Evolutionary conservation across 2,113 vertebrate genomes (phyloP).

Genomic region (Alouatta palliata): DNA sequence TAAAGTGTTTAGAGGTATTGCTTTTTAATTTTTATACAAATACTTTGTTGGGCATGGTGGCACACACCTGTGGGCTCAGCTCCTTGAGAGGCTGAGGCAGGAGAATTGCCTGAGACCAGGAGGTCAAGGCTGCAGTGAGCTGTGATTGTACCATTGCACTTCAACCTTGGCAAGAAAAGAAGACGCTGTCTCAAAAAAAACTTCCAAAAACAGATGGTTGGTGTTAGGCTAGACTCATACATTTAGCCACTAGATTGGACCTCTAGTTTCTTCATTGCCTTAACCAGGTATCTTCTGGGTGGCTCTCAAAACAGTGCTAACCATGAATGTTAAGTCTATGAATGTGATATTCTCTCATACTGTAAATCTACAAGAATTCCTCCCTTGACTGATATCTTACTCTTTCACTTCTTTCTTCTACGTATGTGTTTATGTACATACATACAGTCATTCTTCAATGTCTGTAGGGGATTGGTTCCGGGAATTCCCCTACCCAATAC

Average conservation of each 20-base stretch:
- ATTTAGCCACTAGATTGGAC: not conserved
- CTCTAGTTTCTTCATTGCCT: not conserved
- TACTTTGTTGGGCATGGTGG: too few species aligned
- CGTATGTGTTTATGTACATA: not conserved
- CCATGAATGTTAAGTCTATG: not conserved
- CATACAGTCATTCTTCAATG: not conserved
- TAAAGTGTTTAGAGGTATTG: not conserved
- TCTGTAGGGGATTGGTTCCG: not conserved
- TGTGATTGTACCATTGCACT: too few species aligned
- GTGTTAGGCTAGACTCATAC: not conserved
- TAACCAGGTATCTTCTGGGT: not conserved
- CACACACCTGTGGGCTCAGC: too few species aligned
- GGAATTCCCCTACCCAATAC: not conserved
- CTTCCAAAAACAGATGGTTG: not conserved
- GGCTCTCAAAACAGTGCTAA: not conserved
- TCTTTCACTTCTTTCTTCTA: not conserved
- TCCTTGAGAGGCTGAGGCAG: too few species aligned
- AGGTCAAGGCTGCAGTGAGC: too few species aligned
- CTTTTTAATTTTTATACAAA: not conserved
- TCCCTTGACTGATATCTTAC: not conserved
- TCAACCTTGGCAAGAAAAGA: too few species aligned
- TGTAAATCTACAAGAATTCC: not conserved
- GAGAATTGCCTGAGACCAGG: too few species aligned
- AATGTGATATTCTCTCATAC: not conserved
- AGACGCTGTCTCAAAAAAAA: too few species aligned